A percentile compares a stretch with the other conserved stretches of the same genome.
Conservation (phyloP, 2,888 invertebrate species). For the Aporophyla lueneburgensis region DNA sequence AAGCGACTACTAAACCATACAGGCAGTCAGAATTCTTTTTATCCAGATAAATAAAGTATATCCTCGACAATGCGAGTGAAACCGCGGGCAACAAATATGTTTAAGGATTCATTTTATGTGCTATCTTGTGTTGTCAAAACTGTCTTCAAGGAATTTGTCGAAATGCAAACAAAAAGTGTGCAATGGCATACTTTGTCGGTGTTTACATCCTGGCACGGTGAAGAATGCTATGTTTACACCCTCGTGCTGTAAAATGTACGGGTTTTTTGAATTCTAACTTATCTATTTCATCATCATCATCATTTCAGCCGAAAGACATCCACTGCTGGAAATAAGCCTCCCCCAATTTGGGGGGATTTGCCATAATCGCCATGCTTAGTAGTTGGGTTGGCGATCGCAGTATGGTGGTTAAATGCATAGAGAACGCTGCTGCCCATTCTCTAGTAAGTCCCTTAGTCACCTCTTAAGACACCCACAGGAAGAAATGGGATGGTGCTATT, state of each 20-base stretch:
- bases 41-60: background rate
- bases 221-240: constrained; percentile 61
- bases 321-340: too few relatives aligned
- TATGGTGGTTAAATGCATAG: too few relatives aligned
- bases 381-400: too few relatives aligned
- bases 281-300: background rate
- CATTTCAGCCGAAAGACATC: too few relatives aligned
- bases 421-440: too few relatives aligned
- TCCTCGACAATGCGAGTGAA: background rate
- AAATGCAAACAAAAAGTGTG: constrained; percentile 60
- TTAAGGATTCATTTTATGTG: background rate
- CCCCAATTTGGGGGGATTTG: too few relatives aligned
- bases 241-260: constrained; percentile 18
- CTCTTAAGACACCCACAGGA: too few relatives aligned
- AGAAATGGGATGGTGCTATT: too few relatives aligned
- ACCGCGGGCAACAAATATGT: background rate
- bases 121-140: constrained; percentile 3
- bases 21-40: background rate
- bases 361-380: too few relatives aligned
- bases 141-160: constrained; percentile 35
- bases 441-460: too few relatives aligned
- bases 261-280: constrained; percentile 7
- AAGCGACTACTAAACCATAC: background rate
- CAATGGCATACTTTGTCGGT: constrained; percentile 55
- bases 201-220: constrained; percentile 65